Evolutionary conservation across 2,888 invertebrate genomes (phyloP).

Genomic region (Omphaloscelis lunosa): DNA sequence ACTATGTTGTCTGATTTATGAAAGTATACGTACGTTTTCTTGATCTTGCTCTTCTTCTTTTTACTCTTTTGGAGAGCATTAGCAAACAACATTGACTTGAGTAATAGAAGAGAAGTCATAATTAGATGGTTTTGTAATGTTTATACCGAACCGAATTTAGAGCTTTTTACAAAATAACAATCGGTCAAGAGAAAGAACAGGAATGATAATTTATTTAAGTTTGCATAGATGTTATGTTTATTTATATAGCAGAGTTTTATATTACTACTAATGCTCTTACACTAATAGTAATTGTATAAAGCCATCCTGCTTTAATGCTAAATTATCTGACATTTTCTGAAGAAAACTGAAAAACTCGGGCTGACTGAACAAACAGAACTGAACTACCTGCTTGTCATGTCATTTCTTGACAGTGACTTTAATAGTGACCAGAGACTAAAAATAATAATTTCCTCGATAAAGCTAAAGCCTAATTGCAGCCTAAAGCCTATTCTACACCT

Average conservation of each 20-base stretch:
- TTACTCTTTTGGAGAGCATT: slow-evolving; percentile 81
- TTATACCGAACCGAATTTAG: not conserved
- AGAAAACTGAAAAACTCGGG: too few species aligned
- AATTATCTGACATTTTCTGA: not conserved
- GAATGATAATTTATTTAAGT: slow-evolving; percentile 1
- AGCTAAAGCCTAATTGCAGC: not conserved
- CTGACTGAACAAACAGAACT: too few species aligned
- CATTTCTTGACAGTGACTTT: slow-evolving; percentile 18
- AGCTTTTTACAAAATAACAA: slow-evolving; percentile 9
- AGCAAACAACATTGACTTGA: slow-evolving; percentile 85
- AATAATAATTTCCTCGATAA: not conserved
- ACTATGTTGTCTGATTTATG: not conserved
- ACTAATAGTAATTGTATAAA: not conserved
- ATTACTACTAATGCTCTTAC: not conserved
- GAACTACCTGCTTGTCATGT: slow-evolving; percentile 14
- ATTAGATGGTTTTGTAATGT: slow-evolving; percentile 6
- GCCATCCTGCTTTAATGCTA: slow-evolving; percentile 29
- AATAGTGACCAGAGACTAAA: not conserved
- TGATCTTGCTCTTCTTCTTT: slow-evolving; percentile 77
- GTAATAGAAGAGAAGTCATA: slow-evolving; percentile 84
- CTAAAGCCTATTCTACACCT: not conserved
- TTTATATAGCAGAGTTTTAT: not conserved
- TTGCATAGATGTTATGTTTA: not conserved
- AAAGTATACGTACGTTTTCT: slow-evolving; percentile 76
- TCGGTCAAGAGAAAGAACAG: not conserved